Evolutionary conservation across 2,888 invertebrate species (phyloP), one percentile per base, ranked within the genome.

Genomic region (Bedellia somnulentella): DNA sequence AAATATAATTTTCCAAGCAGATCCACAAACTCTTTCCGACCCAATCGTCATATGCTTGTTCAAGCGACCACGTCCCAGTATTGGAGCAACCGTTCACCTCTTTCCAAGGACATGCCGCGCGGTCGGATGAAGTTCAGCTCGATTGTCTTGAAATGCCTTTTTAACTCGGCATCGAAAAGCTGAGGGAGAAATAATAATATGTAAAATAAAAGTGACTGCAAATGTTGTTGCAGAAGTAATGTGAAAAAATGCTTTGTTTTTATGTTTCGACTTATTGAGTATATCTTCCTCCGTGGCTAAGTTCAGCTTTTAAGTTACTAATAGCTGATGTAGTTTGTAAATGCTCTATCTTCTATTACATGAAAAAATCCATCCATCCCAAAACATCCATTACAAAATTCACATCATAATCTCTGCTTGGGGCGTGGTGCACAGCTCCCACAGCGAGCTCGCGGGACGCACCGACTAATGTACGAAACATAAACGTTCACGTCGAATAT

Each of bases 91-190:
- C 82, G 78, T 39, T 88, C 87, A 15, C 80, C 81, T 38, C 80
- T 78, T 1, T 80, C 71, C 42, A 85, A 47, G 13, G 73, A 61
- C 60, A 83, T 70, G 8, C 80, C 80, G 33, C 76, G 78, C 1
- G 90, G 88, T 36, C 85, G 79, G 41, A 88, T 84, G 57, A 89
- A 89, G 34, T 85, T 87, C 48, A 90, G 57, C 42, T 87, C 85
- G 38, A 87, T 87, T 15, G 85, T 80, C 51, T 86, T 87, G 42
- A 84, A 81, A 38, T 85, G 82, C 48, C 84, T 86, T 46, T 84
- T 86, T 12, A 88, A 70, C 59, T 92, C 92, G 27, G 81, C 82
- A 44, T 89, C 86, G 47, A 91, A 90, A 15, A 89, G 75, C 82
- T 87, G 75, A 3, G 24, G 29, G 30, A 31, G 22, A 11, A 37